Base-by-base conservation (phyloP, 2,888 invertebrate genomes). In the Subacronicta megacephala region DNA sequence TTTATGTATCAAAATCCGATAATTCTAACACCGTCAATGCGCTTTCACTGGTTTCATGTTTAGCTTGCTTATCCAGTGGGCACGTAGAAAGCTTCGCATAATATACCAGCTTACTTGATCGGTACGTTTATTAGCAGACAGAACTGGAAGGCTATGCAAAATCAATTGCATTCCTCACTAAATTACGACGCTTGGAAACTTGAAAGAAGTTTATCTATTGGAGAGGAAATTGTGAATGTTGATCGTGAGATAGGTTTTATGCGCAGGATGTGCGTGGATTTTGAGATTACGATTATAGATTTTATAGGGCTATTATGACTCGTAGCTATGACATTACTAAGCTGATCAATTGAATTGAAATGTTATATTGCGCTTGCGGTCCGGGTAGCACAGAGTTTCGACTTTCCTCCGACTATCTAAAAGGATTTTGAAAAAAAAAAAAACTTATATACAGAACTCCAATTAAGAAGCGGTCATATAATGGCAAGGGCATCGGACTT, bases 41-140 rank as follows among this genome's bases (percentile, higher is more conserved):
- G 61, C 74, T 74, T 74, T 74, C 74, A 54, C 74, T 57, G 0
- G 9, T 35, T 42, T 45, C 52, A 45, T 31, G 50, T 60, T 64
- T 52, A 26, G 36, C 49, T 51, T 61, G 52, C 36, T 60, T 72
- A 66, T 62, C 67, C 57, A 62, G 66, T 52, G 52, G 60, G 52
- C 55, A 54, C 46, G 62, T 75, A 81, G 80, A 81, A 81, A 80
- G 75, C 76, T 66, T n/a, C 13, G 50, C 20, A 59, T 62, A 16
- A 42, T 50, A 71, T 53, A 67, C 58, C 46, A 47, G 66, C 53
- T 49, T 7, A 38, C 12, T 12, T 49, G 53, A 50, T 50, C 45
- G 50, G 40, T 9, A 6, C 1, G 29, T n/a, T 18, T 46, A 29
- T 16, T 46, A 60, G 54, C 53, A 56, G 61, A 61, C 69, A 72